Evolutionary conservation across 2,113 vertebrate species (phyloP), one percentile per base, ranked within the genome.

Genomic region (Ophthalmolycus amberensis): DNA sequence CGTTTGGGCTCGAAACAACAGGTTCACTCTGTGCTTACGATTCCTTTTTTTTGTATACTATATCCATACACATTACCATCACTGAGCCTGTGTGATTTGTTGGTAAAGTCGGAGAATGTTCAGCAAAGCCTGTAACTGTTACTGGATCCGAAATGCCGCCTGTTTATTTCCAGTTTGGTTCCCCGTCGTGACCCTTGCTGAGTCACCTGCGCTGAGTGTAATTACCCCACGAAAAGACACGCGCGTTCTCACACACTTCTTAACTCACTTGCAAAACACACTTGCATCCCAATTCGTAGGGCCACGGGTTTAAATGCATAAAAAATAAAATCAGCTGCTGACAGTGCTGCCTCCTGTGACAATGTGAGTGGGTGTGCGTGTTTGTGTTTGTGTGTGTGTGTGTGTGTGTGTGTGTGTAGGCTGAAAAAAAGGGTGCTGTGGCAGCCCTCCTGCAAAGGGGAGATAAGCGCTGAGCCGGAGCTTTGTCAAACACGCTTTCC

Each of bases 391-490:
- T 79, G 77, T 42, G 65, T 80, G 64, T 67, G 71, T 73, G 70
- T 6, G 64, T 67, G 71, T n/a, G n/a, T n/a, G n/a, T n/a, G 71
- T 48, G 64, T 67, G 71, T 73, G 70, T 6, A 15, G 48, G 46
- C 40, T 70, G 52, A 71, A 6, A 79, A 54, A 50, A 44, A 71
- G 65, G 32, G 71, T 77, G 73, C 79, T 71, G 78, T 37, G 65
- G 86, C 75, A 38, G 87, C 76, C 84, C 81, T 93, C 84, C 93
- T 94, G 93, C n/a, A 1, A 78, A 72, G 77, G 25, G 69, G 80
- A 93, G 92, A 94, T 93, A 94, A 93, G 92, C 74, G 18, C 85
- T n/a, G 68, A 82, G 83, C 71, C 86, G 48, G 38, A 88, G 89
- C 79, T 85, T 84, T 73, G 87, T 82, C 71, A 65, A 38, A 75